Evolutionary conservation across 1,140 invertebrate species (phyloP).

Genomic region (Amyelois transitella): DNA sequence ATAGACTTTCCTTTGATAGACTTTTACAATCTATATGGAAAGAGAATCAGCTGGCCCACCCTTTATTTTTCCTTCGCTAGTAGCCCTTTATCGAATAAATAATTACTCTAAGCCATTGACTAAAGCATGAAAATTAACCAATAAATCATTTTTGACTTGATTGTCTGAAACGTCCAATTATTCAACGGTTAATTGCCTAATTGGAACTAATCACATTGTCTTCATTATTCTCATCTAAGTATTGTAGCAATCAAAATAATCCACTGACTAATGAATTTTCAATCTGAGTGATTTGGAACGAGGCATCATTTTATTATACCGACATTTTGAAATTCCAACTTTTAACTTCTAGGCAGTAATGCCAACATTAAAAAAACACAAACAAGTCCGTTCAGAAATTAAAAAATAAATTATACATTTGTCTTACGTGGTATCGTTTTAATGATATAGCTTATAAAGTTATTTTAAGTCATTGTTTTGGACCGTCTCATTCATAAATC

Average conservation of each 20-base stretch:
- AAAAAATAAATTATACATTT: conserved; percentile 56
- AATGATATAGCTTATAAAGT: conserved; percentile 25
- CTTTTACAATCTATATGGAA: too few species aligned
- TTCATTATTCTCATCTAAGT: not conserved
- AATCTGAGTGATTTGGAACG: conserved; percentile 43
- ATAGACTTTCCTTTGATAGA: too few species aligned
- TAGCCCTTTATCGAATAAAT: too few species aligned
- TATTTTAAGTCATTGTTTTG: conserved; percentile 6
- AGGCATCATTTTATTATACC: conserved; percentile 41
- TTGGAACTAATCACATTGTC: not conserved
- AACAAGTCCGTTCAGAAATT: conserved; percentile 49
- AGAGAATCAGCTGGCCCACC: too few species aligned
- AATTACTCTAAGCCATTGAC: too few species aligned
- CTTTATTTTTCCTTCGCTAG: too few species aligned
- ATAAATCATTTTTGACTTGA: too few species aligned
- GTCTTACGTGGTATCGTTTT: conserved; percentile 17
- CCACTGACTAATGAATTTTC: conserved; percentile 18
- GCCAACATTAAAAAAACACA: conserved; percentile 52
- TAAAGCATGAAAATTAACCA: too few species aligned
- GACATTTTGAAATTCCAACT: conserved; percentile 54
- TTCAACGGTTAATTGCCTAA: too few species aligned
- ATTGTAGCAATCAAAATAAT: not conserved
- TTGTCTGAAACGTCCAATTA: too few species aligned
- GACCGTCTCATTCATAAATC: conserved; percentile 3
- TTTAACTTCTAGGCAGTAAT: conserved; percentile 56